Conservation (phyloP, 2,797 vertebrate genomes). For the Neosilurus mollespiculum region DNA sequence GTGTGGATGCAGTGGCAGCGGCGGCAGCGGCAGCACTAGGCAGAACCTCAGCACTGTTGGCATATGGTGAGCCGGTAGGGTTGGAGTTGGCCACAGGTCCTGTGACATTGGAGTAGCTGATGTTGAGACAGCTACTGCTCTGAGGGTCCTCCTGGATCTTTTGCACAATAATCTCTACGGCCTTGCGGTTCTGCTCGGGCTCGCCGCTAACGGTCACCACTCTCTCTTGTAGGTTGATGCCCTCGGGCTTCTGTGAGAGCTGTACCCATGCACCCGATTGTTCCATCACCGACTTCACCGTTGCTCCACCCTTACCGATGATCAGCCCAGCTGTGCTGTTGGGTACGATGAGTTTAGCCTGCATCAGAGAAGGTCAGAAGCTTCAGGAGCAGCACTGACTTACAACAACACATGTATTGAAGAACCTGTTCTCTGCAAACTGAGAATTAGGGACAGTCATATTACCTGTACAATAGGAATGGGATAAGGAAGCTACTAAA, state of each 20-base stretch:
- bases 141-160: conserved; percentile 96
- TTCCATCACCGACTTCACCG: conserved; percentile 94
- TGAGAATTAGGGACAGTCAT: background rate
- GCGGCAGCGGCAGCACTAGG: conserved; percentile 81
- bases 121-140: conserved; percentile 94
- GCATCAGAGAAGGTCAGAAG: conserved; percentile 56
- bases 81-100: conserved; percentile 95
- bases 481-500: background rate
- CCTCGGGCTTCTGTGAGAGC: conserved; percentile 93
- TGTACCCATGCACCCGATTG: conserved; percentile 95
- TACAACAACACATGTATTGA: background rate
- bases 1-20: conserved; percentile 82
- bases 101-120: conserved; percentile 92
- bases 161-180: conserved; percentile 91
- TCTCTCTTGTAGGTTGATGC: conserved; percentile 93
- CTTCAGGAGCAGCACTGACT: conserved; percentile 48
- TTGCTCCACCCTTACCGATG: conserved; percentile 92
- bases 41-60: conserved; percentile 86
- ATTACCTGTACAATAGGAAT: background rate
- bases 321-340: conserved; percentile 94
- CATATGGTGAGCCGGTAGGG: conserved; percentile 91
- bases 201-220: conserved; percentile 94
- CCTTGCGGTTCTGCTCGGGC: conserved; percentile 89
- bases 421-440: conserved; percentile 1
- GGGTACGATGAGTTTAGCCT: conserved; percentile 94